Base-by-base conservation (phyloP, 1,140 invertebrate genomes). In the Drosophila azteca region DNA sequence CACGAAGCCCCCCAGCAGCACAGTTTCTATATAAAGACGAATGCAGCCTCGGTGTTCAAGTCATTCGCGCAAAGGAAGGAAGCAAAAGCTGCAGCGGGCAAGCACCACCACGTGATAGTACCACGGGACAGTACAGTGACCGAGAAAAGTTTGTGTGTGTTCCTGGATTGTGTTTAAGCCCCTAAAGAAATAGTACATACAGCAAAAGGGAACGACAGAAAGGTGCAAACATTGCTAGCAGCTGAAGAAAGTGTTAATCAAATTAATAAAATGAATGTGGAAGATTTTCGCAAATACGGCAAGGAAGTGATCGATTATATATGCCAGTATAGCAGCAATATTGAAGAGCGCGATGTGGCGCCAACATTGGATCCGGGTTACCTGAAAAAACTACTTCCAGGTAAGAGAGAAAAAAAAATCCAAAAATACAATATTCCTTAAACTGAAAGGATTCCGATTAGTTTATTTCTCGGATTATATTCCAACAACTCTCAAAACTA, bases 291-390 rank as follows among this genome's bases (percentile, higher is more conserved):
- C 46, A 93, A 94, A 74, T 93, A 95, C 55, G 97, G 97, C 24
- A 96, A 96, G 91, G 95, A 97, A 87, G 97, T 98, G 95, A 95
- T 99, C 26, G 98, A 99, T 91, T 99, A 97, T 88, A 98, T 99
- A 65, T 97, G 96, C 71, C 94, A 97, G 67, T 99, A 98, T 90
- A 92, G 96, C 83, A 94, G 96, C 39, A 97, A 94, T 22, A 93
- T 99, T 44, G 92, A 94, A 22, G 90, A 94, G 49, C 93, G 95
- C 64, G 92, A 96, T 67, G 97, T 98, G 1, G 97, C 96, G n/a
- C 96, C 97, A 2, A 94, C 94, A 69, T 94, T 97, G 13, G 95
- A 97, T 92, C 96, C 96, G 3, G 97, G 97, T 31, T 99, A 98
- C 91, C 92, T 99, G 43, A 94, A 94, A 79, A 91, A 94, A 48